Evolutionary conservation across 2,888 invertebrate species (phyloP).

Genomic region (Melanargia galathea): DNA sequence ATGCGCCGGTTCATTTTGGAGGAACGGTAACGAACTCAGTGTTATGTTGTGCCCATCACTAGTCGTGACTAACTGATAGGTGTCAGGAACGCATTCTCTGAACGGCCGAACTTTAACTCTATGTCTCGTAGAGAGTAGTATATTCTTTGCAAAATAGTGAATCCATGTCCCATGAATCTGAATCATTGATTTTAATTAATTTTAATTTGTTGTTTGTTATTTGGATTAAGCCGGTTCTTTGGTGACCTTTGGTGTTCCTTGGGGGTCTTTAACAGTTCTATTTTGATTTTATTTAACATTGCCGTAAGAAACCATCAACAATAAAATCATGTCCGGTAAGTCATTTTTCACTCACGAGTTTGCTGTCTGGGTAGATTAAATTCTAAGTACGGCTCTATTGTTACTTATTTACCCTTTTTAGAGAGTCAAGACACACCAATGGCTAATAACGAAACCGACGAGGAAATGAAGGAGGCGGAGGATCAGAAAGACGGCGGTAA

Average conservation of each 20-base stretch:
- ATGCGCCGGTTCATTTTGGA: too few relatives aligned
- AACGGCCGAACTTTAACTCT: too few relatives aligned
- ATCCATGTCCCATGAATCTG: neutral
- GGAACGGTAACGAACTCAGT: too few relatives aligned
- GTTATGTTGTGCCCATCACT: too few relatives aligned
- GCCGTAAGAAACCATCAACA: neutral
- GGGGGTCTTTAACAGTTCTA: neutral
- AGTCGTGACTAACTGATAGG: too few relatives aligned
- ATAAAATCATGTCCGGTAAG: conserved; percentile 16
- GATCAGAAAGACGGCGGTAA: conserved; percentile 33
- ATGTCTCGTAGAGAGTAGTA: too few relatives aligned
- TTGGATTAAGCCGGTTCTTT: neutral
- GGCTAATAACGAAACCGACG: conserved; percentile 47
- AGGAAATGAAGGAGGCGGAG: conserved; percentile 42
- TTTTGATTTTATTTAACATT: neutral
- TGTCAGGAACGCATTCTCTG: too few relatives aligned
- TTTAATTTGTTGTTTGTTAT: neutral
- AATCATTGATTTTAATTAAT: neutral
- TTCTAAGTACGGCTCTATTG: neutral
- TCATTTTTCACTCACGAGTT: neutral
- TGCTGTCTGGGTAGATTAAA: too few relatives aligned
- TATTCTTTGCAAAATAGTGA: conserved; percentile 1
- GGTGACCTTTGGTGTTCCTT: neutral
- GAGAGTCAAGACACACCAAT: conserved; percentile 55
- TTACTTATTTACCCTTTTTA: conserved; percentile 38